A percentile compares a stretch with the other conserved stretches of the same genome.
phyloP scores from a whole-genome alignment of 1,140 invertebrate genomes.

The Eulimnadia texana region DNA sequence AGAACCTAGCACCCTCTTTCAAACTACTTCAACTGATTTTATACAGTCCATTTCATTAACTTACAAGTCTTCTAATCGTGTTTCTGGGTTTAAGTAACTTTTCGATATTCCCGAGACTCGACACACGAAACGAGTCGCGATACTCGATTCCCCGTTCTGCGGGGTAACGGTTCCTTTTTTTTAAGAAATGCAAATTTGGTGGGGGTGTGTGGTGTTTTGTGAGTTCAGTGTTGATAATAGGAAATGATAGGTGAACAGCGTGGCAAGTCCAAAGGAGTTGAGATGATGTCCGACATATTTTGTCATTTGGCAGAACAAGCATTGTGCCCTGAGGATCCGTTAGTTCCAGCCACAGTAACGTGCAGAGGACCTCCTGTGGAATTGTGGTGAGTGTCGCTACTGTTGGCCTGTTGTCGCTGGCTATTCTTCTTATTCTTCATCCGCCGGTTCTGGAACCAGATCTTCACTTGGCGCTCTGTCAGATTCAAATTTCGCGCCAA shows the following conservation, averaged over 20 bases:
- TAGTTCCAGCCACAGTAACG: not conserved
- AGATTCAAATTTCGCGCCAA: constrained; percentile 81
- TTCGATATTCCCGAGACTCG: no score
- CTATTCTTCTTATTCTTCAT: constrained; percentile 99
- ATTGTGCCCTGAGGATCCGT: not conserved
- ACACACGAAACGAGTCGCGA: no score
- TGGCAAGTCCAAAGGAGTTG: not conserved
- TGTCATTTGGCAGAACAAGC: not conserved
- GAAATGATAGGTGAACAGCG: not conserved
- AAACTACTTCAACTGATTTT: no score
- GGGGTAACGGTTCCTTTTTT: no score
- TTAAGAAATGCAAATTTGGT: not conserved
- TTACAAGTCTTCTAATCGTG: no score
- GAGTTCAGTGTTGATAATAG: not conserved
- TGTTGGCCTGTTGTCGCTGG: constrained; percentile 49
- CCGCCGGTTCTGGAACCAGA: constrained; percentile 91
- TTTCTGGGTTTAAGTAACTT: no score
- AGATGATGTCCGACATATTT: not conserved
- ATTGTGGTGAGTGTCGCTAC: not conserved
- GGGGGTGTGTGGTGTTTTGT: not conserved
- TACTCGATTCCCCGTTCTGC: no score
- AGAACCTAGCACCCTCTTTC: no score
- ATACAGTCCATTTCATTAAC: no score
- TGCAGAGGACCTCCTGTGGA: not conserved
- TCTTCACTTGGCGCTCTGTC: constrained; percentile 85